Base-by-base conservation (phyloP, 2,888 invertebrate genomes). In the Acanthacorydalis orientalis region DNA sequence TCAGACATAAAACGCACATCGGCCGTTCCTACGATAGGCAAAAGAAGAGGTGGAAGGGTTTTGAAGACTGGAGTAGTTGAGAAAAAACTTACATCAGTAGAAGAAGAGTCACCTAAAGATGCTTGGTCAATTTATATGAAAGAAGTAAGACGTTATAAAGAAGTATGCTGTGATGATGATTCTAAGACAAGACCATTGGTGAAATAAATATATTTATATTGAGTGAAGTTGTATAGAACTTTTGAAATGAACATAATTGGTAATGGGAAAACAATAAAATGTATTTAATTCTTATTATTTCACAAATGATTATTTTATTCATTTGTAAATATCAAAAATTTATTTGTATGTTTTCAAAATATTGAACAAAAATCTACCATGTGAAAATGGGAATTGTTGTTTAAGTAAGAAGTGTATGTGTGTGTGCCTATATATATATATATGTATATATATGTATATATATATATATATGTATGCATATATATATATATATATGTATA, bases 81-180 rank as follows among this genome's bases (percentile, higher is more conserved):
- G 58, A 92, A 92, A 62, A 76, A 78, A 43, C 83, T 83, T 61
- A 74, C 75, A 16, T 68, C 69, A 14, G 74, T 73, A 46, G 79
- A 80, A 56, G 71, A 72, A 1, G 72, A 69, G 43, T 71, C 75
- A 15, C 79, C 82, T 0, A 86, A 84, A 60, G 91, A 92, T 65
- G 89, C 91, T 11, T 92, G 92, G 92, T 84, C 90, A 0, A 74
- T 89, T 31, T 93, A 93, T 62, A 81, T 92, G 80, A 86, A 86
- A 51, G 93, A 92, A 74, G 92, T 93, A 14, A 84, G 88, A 60
- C 85, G 86, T 60, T 93, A 92, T 63, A 83, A 89, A 60, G 89
- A 89, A 64, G 84, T 88, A 47, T 88, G 88, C 52, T 92, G 92
- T 64, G 89, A 91, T 64, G 89, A 90, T 57, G 91, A 91, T 61